Conservation (phyloP, 2,888 invertebrate species). For the Rotaria macrura region DNA sequence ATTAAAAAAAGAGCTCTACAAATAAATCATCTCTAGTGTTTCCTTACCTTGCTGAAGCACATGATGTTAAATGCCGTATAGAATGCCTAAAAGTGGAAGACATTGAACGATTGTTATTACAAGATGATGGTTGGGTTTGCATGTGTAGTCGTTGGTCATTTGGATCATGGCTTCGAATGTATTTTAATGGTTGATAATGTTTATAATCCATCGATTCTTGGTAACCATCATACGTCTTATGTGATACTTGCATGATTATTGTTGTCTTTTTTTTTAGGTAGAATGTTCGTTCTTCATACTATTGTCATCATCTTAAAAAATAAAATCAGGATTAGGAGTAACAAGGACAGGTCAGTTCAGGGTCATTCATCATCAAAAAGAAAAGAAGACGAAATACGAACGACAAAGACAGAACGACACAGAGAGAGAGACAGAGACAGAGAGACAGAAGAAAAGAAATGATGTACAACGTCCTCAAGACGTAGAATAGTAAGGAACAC, state of each 20-base stretch:
- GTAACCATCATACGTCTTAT: not conserved
- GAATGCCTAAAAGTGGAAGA: slow-evolving; percentile 9
- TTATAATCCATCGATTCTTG: not conserved
- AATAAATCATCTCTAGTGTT: not conserved
- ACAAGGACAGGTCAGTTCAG: not conserved
- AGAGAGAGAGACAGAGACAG: not conserved
- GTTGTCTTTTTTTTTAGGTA: not conserved
- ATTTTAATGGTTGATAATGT: not conserved
- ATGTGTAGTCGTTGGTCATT: not conserved
- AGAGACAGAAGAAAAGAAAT: not conserved
- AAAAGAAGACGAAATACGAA: not conserved
- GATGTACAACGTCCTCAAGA: not conserved
- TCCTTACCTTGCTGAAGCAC: slow-evolving; percentile 16
- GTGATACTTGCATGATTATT: not conserved
- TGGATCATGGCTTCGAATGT: not conserved
- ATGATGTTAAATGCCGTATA: not conserved
- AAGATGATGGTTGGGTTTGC: not conserved
- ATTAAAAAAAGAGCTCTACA: not conserved
- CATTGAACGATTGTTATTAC: not conserved
- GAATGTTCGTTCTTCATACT: not conserved
- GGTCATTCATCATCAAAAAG: not conserved
- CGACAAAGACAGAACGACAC: not conserved
- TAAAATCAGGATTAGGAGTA: not conserved
- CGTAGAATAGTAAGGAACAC: not conserved
- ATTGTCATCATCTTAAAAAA: not conserved